Evolutionary conservation across 2,797 vertebrate species (phyloP), one percentile per base, ranked within the genome.

Genomic region (Psittacula echo): DNA sequence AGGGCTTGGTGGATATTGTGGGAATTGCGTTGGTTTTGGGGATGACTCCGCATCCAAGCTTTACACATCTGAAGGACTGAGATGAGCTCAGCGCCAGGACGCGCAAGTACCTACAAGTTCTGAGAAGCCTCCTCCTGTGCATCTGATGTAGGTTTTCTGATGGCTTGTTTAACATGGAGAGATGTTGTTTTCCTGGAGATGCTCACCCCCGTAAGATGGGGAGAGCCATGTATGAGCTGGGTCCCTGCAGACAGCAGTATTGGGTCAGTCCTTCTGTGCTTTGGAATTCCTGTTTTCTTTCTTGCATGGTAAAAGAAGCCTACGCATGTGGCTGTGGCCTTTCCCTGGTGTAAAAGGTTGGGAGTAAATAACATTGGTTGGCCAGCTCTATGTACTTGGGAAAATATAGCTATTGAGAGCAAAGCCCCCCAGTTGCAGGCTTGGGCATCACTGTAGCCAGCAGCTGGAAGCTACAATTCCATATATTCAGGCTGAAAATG

Each of bases 401-500:
- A 51, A 87, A 85, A 78, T 41, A 27, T 26, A 29, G 60, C 54
- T 41, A 15, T 51, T 82, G n/a, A 29, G 60, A 67, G 76, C 30
- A 60, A 62, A 89, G 58, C 21, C 22, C 18, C 20, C 47, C 24
- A 30, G 3, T 75, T 24, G 34, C 51, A 60, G 66, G 32, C 74
- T 83, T 0, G 0, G 79, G 10, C 39, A 23, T 64, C 44, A 37
- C 39, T 32, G 44, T 24, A 8, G 34, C 39, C 70, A 62, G 30
- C 37, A 86, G 47, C 76, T 93, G 70, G 82, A 64, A 75, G 76
- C 71, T 94, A 26, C 51, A 91, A 65, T 82, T 82, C 58, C 64
- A 68, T 84, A 73, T 88, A 91, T 54, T 53, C 44, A 47, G 71
- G 60, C 24, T 19, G 74, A 71, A 91, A 90, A 79, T 1, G 10